phyloP scores from a whole-genome alignment of 2,888 invertebrate genomes.

The Dioctria linearis region DNA sequence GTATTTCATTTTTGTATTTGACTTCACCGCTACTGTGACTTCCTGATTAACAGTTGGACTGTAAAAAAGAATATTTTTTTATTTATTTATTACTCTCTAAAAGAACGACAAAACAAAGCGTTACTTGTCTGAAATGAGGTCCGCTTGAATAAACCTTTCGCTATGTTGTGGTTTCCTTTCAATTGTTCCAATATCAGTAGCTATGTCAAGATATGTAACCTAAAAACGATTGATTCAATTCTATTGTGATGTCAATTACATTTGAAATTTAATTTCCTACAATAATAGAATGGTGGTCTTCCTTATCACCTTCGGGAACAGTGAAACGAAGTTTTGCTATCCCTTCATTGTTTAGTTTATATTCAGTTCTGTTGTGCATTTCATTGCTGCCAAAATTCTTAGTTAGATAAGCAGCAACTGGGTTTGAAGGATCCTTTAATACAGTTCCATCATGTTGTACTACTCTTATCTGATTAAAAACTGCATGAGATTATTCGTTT shows the following conservation, averaged over 20 bases:
- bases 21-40: constrained; percentile 82
- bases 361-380: constrained; percentile 67
- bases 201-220: constrained; percentile 86
- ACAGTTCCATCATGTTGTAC: constrained; percentile 81
- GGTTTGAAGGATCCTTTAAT: constrained; percentile 75
- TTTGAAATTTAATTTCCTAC: constrained; percentile 59
- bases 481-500: too few species aligned
- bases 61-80: constrained; percentile 61
- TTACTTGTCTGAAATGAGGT: constrained; percentile 73
- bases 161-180: constrained; percentile 66
- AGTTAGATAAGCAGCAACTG: constrained; percentile 71
- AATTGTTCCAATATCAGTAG: constrained; percentile 68
- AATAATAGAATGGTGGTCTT: constrained; percentile 68
- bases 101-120: constrained; percentile 55
- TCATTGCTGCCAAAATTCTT: constrained; percentile 69
- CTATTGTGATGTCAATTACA: background rate
- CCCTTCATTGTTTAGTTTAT: constrained; percentile 65
- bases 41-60: constrained; percentile 79
- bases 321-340: constrained; percentile 69
- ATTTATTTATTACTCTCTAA: background rate
- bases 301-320: constrained; percentile 66
- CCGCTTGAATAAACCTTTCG: constrained; percentile 69
- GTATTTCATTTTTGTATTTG: constrained; percentile 83
- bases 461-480: constrained; percentile 76
- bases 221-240: constrained; percentile 63